Conservation (phyloP, 2,113 vertebrate genomes). For the mouse (Mus musculus) region GRCm39 chr3:124782501-124783000, state of each 20-base stretch:
- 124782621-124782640: neutral
- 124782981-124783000: neutral
- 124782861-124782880: too few species aligned
- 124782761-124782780: neutral
- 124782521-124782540: neutral
- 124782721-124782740: neutral
- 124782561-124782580: neutral
- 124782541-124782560: neutral
- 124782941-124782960: neutral
- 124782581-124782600: neutral
- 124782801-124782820: neutral
- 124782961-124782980: neutral
- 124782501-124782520: neutral
- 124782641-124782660: neutral
- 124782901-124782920: too few species aligned
- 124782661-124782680: neutral
- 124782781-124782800: neutral
- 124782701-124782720: neutral
- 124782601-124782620: neutral
- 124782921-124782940: too few species aligned
- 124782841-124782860: too few species aligned
- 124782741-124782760: neutral
- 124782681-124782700: neutral
- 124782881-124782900: too few species aligned
- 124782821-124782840: neutral